These are phyloP conservation scores for Cosmorhoe ocellata DNA, from an alignment of 2,888 invertebrate species.

Conservation along the genomic window DNA sequence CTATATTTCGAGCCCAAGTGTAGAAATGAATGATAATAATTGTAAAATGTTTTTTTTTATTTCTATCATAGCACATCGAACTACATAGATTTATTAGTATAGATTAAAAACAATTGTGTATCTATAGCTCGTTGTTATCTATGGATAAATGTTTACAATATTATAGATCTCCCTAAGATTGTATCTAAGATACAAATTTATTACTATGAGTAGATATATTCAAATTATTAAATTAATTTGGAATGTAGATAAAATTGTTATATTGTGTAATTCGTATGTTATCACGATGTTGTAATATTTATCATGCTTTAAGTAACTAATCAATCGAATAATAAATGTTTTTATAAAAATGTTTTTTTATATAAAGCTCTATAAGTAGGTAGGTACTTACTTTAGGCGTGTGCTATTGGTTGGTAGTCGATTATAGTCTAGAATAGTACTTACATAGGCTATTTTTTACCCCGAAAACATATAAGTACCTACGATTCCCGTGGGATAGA, in stretches of 20 bases:
- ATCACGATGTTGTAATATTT: conserved; percentile 17
- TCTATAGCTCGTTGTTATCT: too few species aligned
- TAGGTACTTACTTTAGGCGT: too few species aligned
- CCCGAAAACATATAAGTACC: too few species aligned
- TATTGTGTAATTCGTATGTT: conserved; percentile 10
- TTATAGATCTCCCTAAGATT: conserved; percentile 4
- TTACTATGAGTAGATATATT: neutral
- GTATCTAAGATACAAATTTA: conserved; percentile 32
- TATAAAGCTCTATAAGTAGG: too few species aligned
- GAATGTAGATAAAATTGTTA: conserved; percentile 6
- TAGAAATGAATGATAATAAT: conserved; percentile 35
- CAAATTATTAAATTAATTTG: neutral
- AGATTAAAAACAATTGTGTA: too few species aligned
- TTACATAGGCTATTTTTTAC: too few species aligned
- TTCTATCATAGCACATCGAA: conserved; percentile 29
- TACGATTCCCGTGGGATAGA: too few species aligned
- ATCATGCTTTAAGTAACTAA: conserved; percentile 29
- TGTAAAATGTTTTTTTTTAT: conserved; percentile 1
- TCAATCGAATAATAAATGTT: conserved; percentile 29
- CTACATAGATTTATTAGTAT: conserved; percentile 17
- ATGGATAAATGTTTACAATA: conserved; percentile 9
- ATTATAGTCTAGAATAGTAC: too few species aligned
- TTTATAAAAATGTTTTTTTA: conserved; percentile 18
- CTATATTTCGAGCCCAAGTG: conserved; percentile 60
- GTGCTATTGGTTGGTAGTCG: too few species aligned